phyloP scores from a whole-genome alignment of 2,888 invertebrate genomes.

The Dioctria rufipes region DNA sequence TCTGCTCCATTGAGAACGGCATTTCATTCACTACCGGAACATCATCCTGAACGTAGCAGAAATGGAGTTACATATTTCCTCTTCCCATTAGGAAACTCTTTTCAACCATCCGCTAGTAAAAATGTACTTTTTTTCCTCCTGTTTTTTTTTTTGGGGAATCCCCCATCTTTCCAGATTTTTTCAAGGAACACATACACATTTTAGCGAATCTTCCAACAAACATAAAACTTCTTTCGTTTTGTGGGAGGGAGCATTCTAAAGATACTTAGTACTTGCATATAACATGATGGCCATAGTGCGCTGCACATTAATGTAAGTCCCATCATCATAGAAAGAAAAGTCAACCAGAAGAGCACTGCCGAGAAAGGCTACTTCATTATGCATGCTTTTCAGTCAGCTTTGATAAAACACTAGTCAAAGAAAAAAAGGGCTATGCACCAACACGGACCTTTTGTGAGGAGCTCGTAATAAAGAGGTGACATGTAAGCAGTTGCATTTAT shows the following conservation, averaged over 20 bases:
- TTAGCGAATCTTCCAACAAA: too few species aligned
- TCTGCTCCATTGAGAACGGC: constrained; percentile 45
- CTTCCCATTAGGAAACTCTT: neutral
- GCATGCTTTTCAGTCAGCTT: constrained; percentile 33
- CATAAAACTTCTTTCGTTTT: too few species aligned
- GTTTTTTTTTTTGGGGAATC: neutral
- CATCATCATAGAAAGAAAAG: neutral
- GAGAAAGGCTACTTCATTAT: constrained; percentile 49
- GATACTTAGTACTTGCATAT: too few species aligned
- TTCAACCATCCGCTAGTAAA: neutral
- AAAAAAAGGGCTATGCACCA: neutral
- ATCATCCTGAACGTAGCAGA: constrained; percentile 35
- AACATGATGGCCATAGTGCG: neutral
- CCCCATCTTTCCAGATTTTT: constrained; percentile 33
- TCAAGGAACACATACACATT: neutral
- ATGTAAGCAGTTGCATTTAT: neutral
- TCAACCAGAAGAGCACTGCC: constrained; percentile 4
- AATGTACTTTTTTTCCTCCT: neutral
- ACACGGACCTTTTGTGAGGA: neutral
- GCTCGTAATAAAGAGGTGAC: neutral
- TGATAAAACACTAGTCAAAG: constrained; percentile 45
- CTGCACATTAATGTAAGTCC: neutral
- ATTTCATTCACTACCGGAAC: constrained; percentile 39
- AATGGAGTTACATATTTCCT: neutral
- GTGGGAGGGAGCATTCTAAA: neutral